Conservation (phyloP, 2,888 invertebrate species). For the Reticulitermes lucifugus region DNA sequence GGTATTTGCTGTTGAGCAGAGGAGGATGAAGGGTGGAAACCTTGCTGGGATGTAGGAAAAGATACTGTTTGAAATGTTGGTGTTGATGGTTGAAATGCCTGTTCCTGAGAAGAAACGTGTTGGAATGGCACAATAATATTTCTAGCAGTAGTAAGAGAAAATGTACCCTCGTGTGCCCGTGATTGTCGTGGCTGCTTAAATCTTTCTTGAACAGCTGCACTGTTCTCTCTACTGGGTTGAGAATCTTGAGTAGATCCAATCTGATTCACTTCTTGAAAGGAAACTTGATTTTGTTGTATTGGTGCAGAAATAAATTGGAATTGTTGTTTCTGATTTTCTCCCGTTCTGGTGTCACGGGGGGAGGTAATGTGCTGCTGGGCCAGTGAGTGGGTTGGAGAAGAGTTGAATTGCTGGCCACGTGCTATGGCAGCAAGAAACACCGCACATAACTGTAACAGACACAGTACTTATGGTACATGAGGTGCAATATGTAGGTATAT, state of each 20-base stretch:
- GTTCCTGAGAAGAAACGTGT: too few relatives aligned
- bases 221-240: background rate
- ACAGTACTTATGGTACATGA: background rate
- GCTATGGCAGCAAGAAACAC: background rate
- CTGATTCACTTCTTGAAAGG: background rate
- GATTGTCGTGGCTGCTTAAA: background rate
- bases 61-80: background rate
- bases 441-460: background rate
- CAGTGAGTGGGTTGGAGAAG: background rate
- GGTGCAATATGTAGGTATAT: too few relatives aligned
- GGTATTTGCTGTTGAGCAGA: background rate
- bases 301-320: background rate
- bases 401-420: conserved; percentile 6
- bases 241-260: background rate
- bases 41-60: background rate
- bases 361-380: background rate
- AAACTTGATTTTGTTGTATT: background rate
- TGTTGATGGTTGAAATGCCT: background rate
- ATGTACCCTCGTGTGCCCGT: too few relatives aligned
- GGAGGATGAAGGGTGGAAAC: background rate
- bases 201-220: background rate
- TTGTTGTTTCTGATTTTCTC: background rate
- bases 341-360: background rate
- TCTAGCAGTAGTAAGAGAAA: too few relatives aligned
- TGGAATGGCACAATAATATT: too few relatives aligned